Evolutionary conservation across 2,888 invertebrate genomes (phyloP), one percentile per base, ranked within the genome.

Genomic region (Argyra leucocephala): DNA sequence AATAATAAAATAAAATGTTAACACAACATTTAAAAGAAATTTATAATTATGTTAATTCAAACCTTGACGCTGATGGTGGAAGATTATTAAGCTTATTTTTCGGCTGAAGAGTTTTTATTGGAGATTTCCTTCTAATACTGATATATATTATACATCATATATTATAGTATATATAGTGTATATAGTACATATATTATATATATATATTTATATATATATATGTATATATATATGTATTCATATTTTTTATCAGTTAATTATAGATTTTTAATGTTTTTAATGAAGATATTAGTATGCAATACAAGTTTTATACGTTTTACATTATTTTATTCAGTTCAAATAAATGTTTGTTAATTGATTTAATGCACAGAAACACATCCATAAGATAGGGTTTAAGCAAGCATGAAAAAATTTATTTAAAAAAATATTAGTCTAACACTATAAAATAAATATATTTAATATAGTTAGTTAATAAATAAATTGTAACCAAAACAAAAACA

Each of bases 101-200:
- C 64, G 65, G 59, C 63, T 67, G 65, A 24, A 68, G 57, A 57
- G 67, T 68, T 65, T 74, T 89, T 65, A 88, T 88, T 68, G 89
- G 86, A 72, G 87, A 84, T 83, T 89, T 90, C 79, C 89, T 84
- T 76, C 89, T 84, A 76, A 89, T 86, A 82, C 90, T 90, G 23
- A n/a, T n/a, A n/a, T n/a, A n/a, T n/a, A n/a, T n/a, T n/a, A n/a
- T n/a, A n/a, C n/a, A n/a, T n/a, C n/a, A n/a, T n/a, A n/a, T n/a
- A n/a, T n/a, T n/a, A n/a, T n/a, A n/a, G n/a, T n/a, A n/a, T n/a
- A n/a, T n/a, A n/a, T n/a, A n/a, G n/a, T n/a, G n/a, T n/a, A n/a
- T n/a, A n/a, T n/a, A n/a, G n/a, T n/a, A n/a, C n/a, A n/a, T n/a
- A n/a, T n/a, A n/a, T n/a, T n/a, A n/a, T n/a, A n/a, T n/a, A n/a